phyloP scores from a whole-genome alignment of 2,113 vertebrate species.

The Pogonocichla stellata region DNA sequence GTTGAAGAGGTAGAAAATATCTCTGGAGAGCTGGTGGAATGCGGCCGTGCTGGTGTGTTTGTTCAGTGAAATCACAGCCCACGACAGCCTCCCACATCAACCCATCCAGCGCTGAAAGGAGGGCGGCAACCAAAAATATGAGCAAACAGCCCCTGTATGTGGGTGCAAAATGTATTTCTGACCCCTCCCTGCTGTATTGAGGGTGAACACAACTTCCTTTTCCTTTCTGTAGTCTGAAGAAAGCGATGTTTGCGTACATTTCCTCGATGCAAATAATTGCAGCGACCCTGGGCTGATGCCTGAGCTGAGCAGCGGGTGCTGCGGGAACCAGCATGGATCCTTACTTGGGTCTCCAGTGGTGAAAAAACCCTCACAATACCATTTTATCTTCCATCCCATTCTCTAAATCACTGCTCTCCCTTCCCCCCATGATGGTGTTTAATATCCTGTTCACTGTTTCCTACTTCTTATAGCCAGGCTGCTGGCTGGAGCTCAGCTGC shows the following conservation, averaged over 20 bases:
- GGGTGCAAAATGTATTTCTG: background rate
- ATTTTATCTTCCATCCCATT: background rate
- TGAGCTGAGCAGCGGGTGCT: background rate
- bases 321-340: rapidly evolving
- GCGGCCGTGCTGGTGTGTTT: background rate
- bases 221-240: background rate
- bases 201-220: background rate
- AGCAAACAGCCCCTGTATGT: background rate
- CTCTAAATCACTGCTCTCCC: background rate
- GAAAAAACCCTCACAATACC: background rate
- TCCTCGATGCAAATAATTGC: background rate
- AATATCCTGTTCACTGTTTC: constrained; percentile 1
- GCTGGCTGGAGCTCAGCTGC: constrained; percentile 53
- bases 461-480: background rate
- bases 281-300: rapidly evolving
- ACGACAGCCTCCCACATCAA: background rate
- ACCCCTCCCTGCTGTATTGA: background rate
- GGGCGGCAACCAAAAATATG: background rate
- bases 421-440: background rate
- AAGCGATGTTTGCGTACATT: background rate
- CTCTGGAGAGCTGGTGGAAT: background rate
- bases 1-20: background rate
- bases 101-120: background rate
- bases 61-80: background rate
- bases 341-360: background rate